These are phyloP conservation scores for Lindbergichthys nudifrons DNA, from an alignment of 2,797 vertebrate genomes.

Conservation along the genomic window DNA sequence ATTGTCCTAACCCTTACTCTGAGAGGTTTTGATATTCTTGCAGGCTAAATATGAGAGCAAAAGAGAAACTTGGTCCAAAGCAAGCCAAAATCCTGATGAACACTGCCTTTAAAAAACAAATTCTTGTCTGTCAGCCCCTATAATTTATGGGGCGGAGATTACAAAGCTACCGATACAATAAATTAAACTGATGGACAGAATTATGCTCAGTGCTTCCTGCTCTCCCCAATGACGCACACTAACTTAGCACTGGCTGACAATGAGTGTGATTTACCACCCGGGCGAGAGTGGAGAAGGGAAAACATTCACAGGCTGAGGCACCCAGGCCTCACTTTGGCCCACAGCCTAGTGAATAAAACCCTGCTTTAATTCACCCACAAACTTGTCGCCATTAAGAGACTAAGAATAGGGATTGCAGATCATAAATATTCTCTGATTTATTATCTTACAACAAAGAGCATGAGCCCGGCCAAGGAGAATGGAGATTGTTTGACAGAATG, in stretches of 20 bases:
- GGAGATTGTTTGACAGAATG: constrained; percentile 82
- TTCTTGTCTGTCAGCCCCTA: constrained; percentile 94
- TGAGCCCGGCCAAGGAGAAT: constrained; percentile 74
- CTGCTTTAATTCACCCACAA: constrained; percentile 84
- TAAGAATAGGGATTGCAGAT: constrained; percentile 78
- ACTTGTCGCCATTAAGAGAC: constrained; percentile 82
- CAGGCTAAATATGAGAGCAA: constrained; percentile 52
- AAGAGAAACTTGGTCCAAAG: constrained; percentile 40
- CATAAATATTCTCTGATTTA: constrained; percentile 84
- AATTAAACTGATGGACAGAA: constrained; percentile 99
- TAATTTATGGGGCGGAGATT: constrained; percentile 95
- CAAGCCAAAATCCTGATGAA: constrained; percentile 76
- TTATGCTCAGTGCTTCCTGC: constrained; percentile 98
- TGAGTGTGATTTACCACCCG: constrained; percentile 93
- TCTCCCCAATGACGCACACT: constrained; percentile 97
- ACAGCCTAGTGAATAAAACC: constrained; percentile 83
- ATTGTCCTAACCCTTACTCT: constrained; percentile 30
- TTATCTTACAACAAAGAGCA: constrained; percentile 78
- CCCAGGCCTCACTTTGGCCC: constrained; percentile 81
- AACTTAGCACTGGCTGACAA: constrained; percentile 95
- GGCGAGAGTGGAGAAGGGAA: constrained; percentile 77
- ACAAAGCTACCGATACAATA: constrained; percentile 98
- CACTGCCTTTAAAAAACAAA: constrained; percentile 92
- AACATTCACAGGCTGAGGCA: constrained; percentile 82
- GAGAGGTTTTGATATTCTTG: constrained; percentile 35